phyloP scores from a whole-genome alignment of 2,797 vertebrate genomes.

The Prunella strophiata region DNA sequence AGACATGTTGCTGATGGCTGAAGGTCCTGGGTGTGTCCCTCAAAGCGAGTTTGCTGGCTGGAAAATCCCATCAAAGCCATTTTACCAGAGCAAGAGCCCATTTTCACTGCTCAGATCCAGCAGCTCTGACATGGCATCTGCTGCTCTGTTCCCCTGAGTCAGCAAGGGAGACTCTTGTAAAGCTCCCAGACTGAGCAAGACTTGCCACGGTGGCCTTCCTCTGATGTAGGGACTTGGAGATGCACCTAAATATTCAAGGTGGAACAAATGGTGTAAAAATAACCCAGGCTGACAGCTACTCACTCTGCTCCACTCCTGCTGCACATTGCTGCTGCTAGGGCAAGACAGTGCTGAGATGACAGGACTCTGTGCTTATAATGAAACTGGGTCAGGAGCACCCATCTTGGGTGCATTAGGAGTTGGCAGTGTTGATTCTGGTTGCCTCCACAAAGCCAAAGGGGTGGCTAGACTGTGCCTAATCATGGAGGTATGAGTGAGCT shows the following conservation, averaged over 20 bases:
- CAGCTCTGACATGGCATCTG: not conserved
- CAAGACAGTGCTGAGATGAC: not conserved
- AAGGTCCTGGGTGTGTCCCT: constrained; percentile 32
- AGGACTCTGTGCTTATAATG: not conserved
- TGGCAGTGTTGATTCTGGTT: not conserved
- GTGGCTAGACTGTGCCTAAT: not conserved
- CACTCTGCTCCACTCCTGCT: accelerated
- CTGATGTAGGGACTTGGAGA: not conserved
- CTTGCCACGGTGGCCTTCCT: not conserved
- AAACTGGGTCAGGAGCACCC: not conserved
- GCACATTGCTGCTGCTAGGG: not conserved
- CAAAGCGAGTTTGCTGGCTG: not conserved
- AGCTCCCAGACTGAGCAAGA: not conserved
- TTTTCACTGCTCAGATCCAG: not conserved
- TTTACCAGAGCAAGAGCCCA: not conserved
- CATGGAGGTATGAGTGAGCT: not conserved
- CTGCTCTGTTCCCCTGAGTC: not conserved
- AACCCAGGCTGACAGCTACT: not conserved
- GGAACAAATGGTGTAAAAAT: not conserved
- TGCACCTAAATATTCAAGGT: not conserved
- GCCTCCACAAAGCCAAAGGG: not conserved
- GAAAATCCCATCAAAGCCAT: constrained; percentile 14
- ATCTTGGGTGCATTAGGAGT: not conserved
- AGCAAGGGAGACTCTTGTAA: not conserved
- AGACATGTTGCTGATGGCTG: not conserved